Evolutionary conservation across 1,140 invertebrate genomes (phyloP), one percentile per base, ranked within the genome.

Genomic region (Wasmannia auropunctata): DNA sequence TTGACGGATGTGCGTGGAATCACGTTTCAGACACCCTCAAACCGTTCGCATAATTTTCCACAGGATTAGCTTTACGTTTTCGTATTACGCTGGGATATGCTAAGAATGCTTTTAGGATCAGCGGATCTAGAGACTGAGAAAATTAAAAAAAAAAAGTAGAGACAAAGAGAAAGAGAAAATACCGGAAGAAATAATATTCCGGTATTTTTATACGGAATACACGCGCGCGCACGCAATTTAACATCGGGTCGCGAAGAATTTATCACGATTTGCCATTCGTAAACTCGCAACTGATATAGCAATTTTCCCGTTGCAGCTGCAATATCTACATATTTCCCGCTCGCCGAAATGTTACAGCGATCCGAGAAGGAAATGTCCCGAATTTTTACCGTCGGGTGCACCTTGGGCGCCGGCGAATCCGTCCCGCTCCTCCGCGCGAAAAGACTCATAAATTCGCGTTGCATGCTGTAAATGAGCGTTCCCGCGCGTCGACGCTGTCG

Each of bases 401-500:
- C 19, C 51, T 58, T 51, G 75, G n/a, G 28, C 40, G 25, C 37
- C 37, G 49, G 19, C 14, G 51, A 22, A 69, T 80, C 60, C 37
- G 40, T 51, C 8, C n/a, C 54, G 74, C 16, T n/a, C n/a, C 16
- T 11, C 28, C 37, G n/a, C 43, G 60, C n/a, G 60, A 49, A n/a
- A 25, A 34, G 76, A 76, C 43, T 49, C 79, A 31, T 81, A 74
- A 83, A 83, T 83, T 83, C 37, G 65, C 34, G 49, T 22, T 58
- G 67, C 31, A 74, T 83, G n/a, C 56, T 37, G 56, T 22, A 83
- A 83, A 83, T 74, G 79, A 72, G 67, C 28, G 37, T 74, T 72
- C 25, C 72, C 65, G 28, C 67, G 22, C 16, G 58, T 14, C 28
- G 60, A 54, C 43, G 31, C 46, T 37, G 34, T 54, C 46, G 7